Evolutionary conservation across 2,113 vertebrate genomes (phyloP), one percentile per base, ranked within the genome.

Genomic region (Coracopsis vasa): DNA sequence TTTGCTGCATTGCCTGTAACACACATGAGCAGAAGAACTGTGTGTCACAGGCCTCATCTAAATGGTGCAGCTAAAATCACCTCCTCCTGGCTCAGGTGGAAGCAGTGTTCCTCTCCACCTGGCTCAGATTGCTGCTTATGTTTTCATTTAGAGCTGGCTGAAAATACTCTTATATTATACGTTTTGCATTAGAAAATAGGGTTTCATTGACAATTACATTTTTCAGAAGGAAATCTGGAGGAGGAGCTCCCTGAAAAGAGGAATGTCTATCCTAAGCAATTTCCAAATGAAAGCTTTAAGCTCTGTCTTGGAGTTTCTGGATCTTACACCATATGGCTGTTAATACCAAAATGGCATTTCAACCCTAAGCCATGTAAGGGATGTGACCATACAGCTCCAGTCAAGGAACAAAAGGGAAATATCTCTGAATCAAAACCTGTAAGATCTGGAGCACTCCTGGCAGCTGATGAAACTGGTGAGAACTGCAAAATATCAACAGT

Each of bases 41-140:
- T 0, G 2, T 50, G 45, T 48, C 56, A 58, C 0, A 1, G 15
- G 23, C 31, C 13, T 79, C 3, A 1, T 33, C 41, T 48, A 74
- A 41, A 6, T 5, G 35, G 13, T 51, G 60, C 5, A 58, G 62
- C 54, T 77, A 56, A 84, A 80, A 69, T 61, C 53, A 39, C 19
- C 73, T 67, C 80, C 39, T 77, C 27, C 62, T 64, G 33, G 48
- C 65, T 67, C 80, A 80, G 19, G 19, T 92, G 60, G 50, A 84
- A 70, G 28, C 4, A 1, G 29, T 24, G 14, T 6, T 80, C 29
- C 44, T 72, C 78, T 92, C n/a, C 50, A 50, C 50, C 42, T 89
- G 80, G 29, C 51, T 84, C 44, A 47, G 24, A 13, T 42, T 13
- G 2, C 70, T 78, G 31, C 45, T 74, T 82, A 33, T 62, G 45